A percentile compares a stretch with the other conserved stretches of the same genome.
These are phyloP conservation scores for Ips nitidus DNA, from an alignment of 1,140 invertebrate genomes.

Conservation along the genomic window DNA sequence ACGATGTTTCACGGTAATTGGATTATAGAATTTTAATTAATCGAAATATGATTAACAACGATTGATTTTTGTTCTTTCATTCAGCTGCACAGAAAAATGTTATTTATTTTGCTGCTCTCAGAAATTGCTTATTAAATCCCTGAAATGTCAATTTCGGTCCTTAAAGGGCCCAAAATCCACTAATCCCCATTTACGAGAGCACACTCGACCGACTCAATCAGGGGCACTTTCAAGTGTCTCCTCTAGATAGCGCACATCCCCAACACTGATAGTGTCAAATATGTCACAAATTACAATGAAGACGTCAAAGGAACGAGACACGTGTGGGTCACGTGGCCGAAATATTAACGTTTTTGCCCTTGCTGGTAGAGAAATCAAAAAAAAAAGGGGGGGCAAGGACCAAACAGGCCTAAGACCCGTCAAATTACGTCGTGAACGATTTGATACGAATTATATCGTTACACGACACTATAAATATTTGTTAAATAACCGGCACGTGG, in stretches of 20 bases:
- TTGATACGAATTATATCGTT: slow-evolving; percentile 36
- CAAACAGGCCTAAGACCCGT: slow-evolving; percentile 34
- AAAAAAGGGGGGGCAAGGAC: background rate
- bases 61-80: slow-evolving; percentile 25
- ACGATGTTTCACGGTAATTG: slow-evolving; percentile 51
- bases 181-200: too few relatives aligned
- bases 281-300: slow-evolving; percentile 3
- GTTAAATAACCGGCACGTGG: slow-evolving; percentile 26
- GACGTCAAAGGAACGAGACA: slow-evolving; percentile 32
- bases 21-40: slow-evolving; percentile 53
- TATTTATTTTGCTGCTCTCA: too few relatives aligned
- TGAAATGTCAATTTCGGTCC: too few relatives aligned
- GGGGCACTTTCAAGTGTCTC: too few relatives aligned
- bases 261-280: slow-evolving; percentile 34
- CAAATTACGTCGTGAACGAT: slow-evolving; percentile 34
- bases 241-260: too few relatives aligned
- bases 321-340: slow-evolving; percentile 25
- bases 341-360: slow-evolving; percentile 25
- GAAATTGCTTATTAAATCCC: too few relatives aligned
- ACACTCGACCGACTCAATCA: too few relatives aligned
- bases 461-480: slow-evolving; percentile 32
- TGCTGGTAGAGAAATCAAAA: too few relatives aligned
- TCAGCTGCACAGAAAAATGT: too few relatives aligned
- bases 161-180: too few relatives aligned
- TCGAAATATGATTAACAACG: slow-evolving; percentile 43